Base-by-base conservation (phyloP, 2,797 vertebrate genomes). In the Sylvilagus floridanus region DNA sequence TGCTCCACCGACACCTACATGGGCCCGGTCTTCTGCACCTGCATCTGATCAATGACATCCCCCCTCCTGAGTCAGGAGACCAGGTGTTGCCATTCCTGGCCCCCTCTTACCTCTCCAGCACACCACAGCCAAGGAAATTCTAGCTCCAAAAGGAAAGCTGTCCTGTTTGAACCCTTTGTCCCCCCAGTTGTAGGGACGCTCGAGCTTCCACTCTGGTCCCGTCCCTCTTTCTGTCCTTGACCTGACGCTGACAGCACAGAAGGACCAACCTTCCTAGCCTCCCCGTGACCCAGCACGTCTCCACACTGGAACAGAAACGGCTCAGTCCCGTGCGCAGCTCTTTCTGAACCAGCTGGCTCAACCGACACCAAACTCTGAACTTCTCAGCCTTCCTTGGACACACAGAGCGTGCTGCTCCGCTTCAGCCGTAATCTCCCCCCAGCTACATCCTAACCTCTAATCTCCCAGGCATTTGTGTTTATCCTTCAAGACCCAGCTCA, bases 71-170 rank as follows among this genome's bases (percentile, higher is more conserved):
- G 66, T 83, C 72, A 73, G 75, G 60, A 62, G 65, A 79, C 28
- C 0, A 14, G 71, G 42, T 0, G 0, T 10, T 26, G 17, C 57
- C 16, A 78, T 12, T 63, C 50, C n/a, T 24, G 19, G 37, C 21
- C 42, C 84, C 35, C 22, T 73, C n/a, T 68, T 9, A 22, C 13
- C 47, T 50, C 42, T 35, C 66, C 66, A 73, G 32, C 0, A 2
- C 5, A 16, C 66, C 69, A 82, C 16, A 14, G 52, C 28, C 19
- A 16, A n/a, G 28, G 14, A 71, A 76, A 75, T 47, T 37, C 66
- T 16, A 82, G 60, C 42, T 84, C 22, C 47, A 60, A 0, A 63
- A 63, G 30, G 66, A 54, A 32, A 4, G n/a, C 28, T 42, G 21
- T 54, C 57, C 24, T 65, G n/a, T 26, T 47, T 54, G 21, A 68